Conservation (phyloP, 2,113 vertebrate genomes). For the Menidia beryllina region DNA sequence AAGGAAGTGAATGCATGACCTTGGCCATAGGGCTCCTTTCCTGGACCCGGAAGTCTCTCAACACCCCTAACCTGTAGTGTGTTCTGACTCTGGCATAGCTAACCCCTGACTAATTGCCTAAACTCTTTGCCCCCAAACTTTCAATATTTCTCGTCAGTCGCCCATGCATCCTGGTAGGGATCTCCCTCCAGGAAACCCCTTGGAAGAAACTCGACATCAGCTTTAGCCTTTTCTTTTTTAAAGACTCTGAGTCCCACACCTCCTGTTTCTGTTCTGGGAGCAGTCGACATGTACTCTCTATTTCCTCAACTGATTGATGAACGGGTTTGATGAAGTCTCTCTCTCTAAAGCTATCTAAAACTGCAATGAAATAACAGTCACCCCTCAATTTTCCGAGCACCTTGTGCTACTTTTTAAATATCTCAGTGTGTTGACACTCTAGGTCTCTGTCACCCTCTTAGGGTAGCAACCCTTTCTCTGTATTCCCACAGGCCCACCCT, state of each 20-base stretch:
- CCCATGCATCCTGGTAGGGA: not conserved
- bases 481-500: too few species aligned
- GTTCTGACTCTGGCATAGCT: not conserved
- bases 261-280: not conserved
- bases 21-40: not conserved
- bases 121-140: not conserved
- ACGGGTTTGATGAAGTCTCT: too few species aligned
- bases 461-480: not conserved
- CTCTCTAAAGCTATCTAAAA: too few species aligned
- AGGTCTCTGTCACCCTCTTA: not conserved
- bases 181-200: not conserved
- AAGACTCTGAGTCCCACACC: not conserved
- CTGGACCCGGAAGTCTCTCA: not conserved
- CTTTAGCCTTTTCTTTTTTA: not conserved
- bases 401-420: not conserved
- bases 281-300: too few species aligned
- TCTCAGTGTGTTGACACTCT: not conserved
- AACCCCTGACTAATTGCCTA: not conserved
- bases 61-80: not conserved
- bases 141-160: not conserved
- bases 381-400: not conserved
- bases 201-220: not conserved
- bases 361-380: too few species aligned
- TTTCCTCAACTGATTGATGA: too few species aligned
- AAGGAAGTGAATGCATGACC: not conserved